Evolutionary conservation across 2,888 invertebrate genomes (phyloP).

Genomic region (Ptychoptera albimana): DNA sequence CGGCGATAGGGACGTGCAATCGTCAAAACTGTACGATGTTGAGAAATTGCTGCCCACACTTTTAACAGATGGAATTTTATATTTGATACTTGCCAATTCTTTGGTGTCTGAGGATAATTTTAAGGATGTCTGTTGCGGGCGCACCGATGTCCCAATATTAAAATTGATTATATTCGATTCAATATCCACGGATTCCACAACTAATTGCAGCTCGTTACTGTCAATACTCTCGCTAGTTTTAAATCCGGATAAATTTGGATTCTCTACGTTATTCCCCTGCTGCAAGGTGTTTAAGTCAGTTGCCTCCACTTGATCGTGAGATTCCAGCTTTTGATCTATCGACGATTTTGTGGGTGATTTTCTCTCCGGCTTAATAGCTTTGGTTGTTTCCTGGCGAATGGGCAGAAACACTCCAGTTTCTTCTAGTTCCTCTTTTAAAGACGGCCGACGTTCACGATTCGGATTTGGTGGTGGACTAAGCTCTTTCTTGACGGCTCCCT

Average conservation of each 20-base stretch:
- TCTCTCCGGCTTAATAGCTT: background rate
- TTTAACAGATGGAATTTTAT: slow-evolving; percentile 7
- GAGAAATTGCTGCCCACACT: background rate
- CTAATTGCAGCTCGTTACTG: slow-evolving; percentile 3
- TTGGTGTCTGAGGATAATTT: slow-evolving; percentile 7
- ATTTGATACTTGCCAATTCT: slow-evolving; percentile 2
- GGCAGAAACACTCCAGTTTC: no score
- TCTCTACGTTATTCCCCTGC: slow-evolving; percentile 12
- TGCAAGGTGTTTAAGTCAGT: background rate
- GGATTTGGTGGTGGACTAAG: no score
- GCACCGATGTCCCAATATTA: slow-evolving; percentile 25
- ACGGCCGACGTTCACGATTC: no score
- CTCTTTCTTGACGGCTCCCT: no score
- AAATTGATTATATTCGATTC: slow-evolving; percentile 16
- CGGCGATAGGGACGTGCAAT: slow-evolving; percentile 15
- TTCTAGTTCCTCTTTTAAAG: no score
- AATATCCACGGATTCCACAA: background rate
- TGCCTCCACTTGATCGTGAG: no score
- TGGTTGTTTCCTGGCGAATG: background rate
- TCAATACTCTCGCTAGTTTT: slow-evolving; percentile 4
- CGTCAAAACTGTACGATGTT: slow-evolving; percentile 3
- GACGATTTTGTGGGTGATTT: no score
- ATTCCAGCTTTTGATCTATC: no score
- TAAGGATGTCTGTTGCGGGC: slow-evolving; percentile 13
- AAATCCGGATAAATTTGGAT: slow-evolving; percentile 13